phyloP scores from a whole-genome alignment of 2,888 invertebrate genomes.

The Brenthis ino region DNA sequence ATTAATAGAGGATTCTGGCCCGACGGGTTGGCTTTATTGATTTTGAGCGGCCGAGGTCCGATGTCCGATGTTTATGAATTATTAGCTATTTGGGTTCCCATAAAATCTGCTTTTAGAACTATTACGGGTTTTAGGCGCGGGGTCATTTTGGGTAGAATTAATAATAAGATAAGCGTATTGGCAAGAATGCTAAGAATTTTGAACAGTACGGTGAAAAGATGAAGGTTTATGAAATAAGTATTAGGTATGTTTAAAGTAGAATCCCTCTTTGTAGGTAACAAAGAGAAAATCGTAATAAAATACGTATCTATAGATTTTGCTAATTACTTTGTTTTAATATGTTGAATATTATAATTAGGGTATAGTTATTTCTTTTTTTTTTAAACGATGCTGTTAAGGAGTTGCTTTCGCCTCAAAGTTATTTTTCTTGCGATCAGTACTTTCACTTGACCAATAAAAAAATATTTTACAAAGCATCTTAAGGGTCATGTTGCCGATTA shows the following conservation, averaged over 20 bases:
- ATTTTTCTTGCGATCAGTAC: not conserved
- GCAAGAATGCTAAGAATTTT: constrained; percentile 16
- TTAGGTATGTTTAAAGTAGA: no score
- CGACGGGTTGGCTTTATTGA: constrained; percentile 65
- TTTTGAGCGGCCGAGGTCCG: constrained; percentile 53
- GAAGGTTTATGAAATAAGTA: no score
- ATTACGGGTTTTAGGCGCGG: constrained; percentile 21
- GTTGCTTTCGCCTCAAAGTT: no score
- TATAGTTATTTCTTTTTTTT: no score
- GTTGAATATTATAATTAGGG: no score
- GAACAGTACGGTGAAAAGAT: not conserved
- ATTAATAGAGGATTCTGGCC: constrained; percentile 63
- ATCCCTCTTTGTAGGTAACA: no score
- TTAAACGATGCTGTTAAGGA: no score
- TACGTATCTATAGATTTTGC: no score
- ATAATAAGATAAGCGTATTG: constrained; percentile 19
- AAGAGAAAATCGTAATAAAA: no score
- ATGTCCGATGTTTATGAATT: constrained; percentile 76
- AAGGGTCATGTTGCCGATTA: constrained; percentile 26
- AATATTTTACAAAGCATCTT: not conserved
- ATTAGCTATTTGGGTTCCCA: constrained; percentile 72
- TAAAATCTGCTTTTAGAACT: constrained; percentile 56
- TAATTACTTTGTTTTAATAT: no score
- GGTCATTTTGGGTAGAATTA: constrained; percentile 41
- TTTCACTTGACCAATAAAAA: constrained; percentile 7